A percentile compares a stretch with the other conserved stretches of the same genome.
phyloP scores from a whole-genome alignment of 2,113 vertebrate species.

The Ciconia boyciana region DNA sequence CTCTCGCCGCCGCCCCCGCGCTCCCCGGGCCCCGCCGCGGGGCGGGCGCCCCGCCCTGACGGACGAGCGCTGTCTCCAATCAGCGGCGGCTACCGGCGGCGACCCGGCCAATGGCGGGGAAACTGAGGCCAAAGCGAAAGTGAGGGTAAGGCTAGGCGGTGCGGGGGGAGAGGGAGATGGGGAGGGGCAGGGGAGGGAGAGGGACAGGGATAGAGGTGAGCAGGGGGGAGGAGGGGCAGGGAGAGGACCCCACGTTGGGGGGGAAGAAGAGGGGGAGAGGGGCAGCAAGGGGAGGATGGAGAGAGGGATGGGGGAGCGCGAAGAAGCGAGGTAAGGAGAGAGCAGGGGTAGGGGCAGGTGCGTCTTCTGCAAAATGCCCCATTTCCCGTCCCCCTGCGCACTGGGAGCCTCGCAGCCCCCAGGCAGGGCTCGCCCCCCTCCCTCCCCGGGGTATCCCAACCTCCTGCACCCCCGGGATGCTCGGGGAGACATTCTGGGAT shows the following conservation, averaged over 20 bases:
- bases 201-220: not conserved
- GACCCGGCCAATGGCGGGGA: not conserved
- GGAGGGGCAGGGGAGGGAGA: not conserved
- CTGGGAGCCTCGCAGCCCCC: not conserved
- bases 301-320: too few relatives aligned
- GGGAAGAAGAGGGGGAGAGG: not conserved
- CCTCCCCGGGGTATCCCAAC: accelerated
- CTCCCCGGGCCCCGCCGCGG: too few relatives aligned
- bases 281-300: too few relatives aligned
- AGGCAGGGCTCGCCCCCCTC: not conserved
- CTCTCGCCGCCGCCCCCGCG: not conserved
- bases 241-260: not conserved
- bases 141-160: not conserved
- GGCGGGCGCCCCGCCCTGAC: not conserved
- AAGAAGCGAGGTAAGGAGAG: too few relatives aligned
- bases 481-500: not conserved
- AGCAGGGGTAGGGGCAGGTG: not conserved
- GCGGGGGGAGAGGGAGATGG: not conserved
- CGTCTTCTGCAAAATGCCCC: not conserved
- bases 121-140: not conserved
- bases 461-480: not conserved
- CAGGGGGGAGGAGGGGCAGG: not conserved
- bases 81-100: accelerated
- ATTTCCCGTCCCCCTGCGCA: not conserved
- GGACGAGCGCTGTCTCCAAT: not conserved